Base-by-base conservation (phyloP, 2,113 vertebrate genomes). In the Daphoenositta chrysoptera region DNA sequence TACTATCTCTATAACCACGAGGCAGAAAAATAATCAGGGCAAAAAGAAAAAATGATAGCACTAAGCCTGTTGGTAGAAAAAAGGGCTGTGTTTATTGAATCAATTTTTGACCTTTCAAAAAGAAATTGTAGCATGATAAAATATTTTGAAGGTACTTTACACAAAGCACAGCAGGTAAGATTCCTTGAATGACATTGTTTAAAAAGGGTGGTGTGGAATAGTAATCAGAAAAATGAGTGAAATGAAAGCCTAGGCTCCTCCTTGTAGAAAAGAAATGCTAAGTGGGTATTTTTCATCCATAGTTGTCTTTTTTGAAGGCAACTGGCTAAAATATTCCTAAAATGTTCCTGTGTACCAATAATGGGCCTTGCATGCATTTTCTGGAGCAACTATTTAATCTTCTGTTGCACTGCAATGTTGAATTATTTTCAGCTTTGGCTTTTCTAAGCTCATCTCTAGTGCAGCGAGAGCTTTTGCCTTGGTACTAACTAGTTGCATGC, bases 181-280 rank as follows among this genome's bases (percentile, higher is more conserved):
- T 92, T 89, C 68, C 57, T 94, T 89, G 60, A 92, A 65, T 37
- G 37, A 47, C 51, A 53, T 79, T 47, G 42, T 91, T 95, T 83
- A 44, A 86, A 87, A 83, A 77, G 48, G 18, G 15, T 71, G 33
- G 47, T 73, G 27, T 93, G 94, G 83, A 96, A 96, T 76, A 96
- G 78, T 65, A 93, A 97, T 95, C 95, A 96, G 89, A 94, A 97
- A 92, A 95, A 80, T 35, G 56, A 88, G 54, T 47, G 42, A 89
- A 70, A 93, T 60, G 42, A 79, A 79, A 95, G 10, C 19, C 21
- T 35, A 72, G 61, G 21, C 40, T 86, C 50, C 40, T 77, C 60
- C 83, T 66, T 71, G 39, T 58, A 96, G 75, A 89, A 80, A 89
- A 95, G 57, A 92, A 96, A 92, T 50, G 20, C 37, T 70, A 82